A percentile compares a stretch with the other conserved stretches of the same genome.
Conservation (phyloP, 2,888 invertebrate genomes). For the Ceriagrion tenellum region DNA sequence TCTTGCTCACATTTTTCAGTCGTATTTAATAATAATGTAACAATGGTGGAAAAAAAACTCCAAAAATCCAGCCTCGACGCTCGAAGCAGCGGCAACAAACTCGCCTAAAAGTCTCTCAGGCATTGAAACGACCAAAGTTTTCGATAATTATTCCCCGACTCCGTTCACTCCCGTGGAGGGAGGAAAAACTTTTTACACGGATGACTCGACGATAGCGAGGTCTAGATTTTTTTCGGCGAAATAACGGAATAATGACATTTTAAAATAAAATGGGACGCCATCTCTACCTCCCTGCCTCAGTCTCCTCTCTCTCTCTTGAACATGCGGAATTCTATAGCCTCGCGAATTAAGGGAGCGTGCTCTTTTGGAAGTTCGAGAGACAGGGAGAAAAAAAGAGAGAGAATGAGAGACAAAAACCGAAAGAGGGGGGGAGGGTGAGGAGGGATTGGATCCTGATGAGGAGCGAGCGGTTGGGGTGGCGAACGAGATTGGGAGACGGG, state of each 20-base stretch:
- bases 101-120: neutral
- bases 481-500: no score
- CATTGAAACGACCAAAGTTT: conserved; percentile 39
- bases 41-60: neutral
- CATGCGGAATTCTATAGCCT: neutral
- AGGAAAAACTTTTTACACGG: neutral
- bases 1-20: neutral
- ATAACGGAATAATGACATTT: conserved; percentile 22
- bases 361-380: conserved; percentile 9
- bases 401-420: neutral
- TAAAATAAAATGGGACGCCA: conserved; percentile 9
- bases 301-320: conserved; percentile 21
- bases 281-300: neutral
- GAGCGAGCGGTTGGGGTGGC: no score
- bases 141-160: conserved; percentile 35
- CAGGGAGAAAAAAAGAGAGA: neutral
- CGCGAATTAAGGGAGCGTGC: conserved; percentile 7
- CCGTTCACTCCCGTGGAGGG: neutral
- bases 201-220: conserved; percentile 4
- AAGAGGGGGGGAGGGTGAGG: neutral
- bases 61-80: neutral
- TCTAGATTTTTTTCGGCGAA: neutral
- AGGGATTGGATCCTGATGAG: neutral
- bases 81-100: conserved; percentile 16
- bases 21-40: conserved; percentile 30